Conservation (phyloP, 2,113 vertebrate species). For the Lycaon pictus region DNA sequence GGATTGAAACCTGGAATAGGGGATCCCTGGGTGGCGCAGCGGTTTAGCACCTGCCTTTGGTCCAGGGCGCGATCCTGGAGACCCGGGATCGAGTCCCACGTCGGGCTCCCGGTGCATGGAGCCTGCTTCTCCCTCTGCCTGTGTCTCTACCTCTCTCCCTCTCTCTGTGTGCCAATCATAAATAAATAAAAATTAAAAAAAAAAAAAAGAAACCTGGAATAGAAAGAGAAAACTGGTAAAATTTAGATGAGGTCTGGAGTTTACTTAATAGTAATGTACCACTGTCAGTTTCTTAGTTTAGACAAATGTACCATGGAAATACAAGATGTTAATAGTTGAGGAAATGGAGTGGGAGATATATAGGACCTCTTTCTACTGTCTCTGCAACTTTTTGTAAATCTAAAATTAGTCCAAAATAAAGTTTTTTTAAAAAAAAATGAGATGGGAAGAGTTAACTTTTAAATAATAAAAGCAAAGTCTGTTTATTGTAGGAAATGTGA, state of each 20-base stretch:
- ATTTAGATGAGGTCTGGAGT: neutral
- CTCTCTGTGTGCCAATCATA: too few species aligned
- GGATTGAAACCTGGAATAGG: neutral
- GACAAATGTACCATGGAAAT: neutral
- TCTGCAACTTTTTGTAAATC: neutral
- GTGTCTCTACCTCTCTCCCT: too few species aligned
- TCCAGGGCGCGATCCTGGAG: too few species aligned
- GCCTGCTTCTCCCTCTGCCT: too few species aligned
- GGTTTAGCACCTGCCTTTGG: too few species aligned
- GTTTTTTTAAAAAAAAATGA: neutral
- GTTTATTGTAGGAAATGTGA: neutral
- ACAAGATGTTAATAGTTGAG: neutral
- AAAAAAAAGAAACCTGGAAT: neutral
- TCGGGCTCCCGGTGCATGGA: too few species aligned
- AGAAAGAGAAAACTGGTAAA: neutral
- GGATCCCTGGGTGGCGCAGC: too few species aligned
- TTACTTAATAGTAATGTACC: neutral
- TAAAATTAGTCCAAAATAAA: neutral
- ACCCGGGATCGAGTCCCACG: too few species aligned
- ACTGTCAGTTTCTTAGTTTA: neutral
- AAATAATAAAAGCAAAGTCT: conserved; percentile 17
- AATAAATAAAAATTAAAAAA: too few species aligned
- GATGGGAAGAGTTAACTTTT: neutral
- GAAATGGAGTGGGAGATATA: neutral
- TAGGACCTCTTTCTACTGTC: neutral